Evolutionary conservation across 2,797 vertebrate species (phyloP).

Genomic region (Momotus momota): DNA sequence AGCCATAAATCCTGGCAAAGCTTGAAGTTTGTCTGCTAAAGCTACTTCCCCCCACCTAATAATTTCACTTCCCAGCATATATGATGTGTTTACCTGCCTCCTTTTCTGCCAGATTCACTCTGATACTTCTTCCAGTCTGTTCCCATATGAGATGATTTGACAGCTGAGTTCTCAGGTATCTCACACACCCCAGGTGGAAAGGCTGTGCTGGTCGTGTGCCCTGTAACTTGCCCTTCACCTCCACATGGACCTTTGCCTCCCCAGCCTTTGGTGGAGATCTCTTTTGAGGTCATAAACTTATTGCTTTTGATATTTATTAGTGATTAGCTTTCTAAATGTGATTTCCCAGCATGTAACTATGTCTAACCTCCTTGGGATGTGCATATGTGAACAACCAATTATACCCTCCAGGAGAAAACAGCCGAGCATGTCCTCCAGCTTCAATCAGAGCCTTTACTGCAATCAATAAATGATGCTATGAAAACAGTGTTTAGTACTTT

Average conservation of each 20-base stretch:
- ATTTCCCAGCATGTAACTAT: neutral
- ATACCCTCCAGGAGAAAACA: neutral
- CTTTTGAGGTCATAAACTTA: neutral
- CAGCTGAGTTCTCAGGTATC: neutral
- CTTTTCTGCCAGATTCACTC: neutral
- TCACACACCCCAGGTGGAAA: fast-evolving
- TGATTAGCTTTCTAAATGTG: no score
- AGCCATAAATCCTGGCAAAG: neutral
- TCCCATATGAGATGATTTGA: neutral
- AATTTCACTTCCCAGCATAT: neutral
- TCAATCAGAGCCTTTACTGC: neutral
- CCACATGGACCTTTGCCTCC: fast-evolving
- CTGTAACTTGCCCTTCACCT: fast-evolving
- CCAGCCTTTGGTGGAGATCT: neutral
- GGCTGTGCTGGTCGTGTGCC: neutral
- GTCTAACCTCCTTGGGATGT: neutral
- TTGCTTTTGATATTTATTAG: neutral
- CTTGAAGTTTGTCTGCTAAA: neutral
- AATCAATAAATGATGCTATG: neutral
- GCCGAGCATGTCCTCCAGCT: neutral
- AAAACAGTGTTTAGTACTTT: neutral
- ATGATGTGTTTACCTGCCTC: neutral
- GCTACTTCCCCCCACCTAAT: neutral
- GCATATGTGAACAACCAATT: neutral
- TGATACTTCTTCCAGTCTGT: neutral